phyloP scores from a whole-genome alignment of 1,140 invertebrate genomes.

The Melanaphis sacchari region DNA sequence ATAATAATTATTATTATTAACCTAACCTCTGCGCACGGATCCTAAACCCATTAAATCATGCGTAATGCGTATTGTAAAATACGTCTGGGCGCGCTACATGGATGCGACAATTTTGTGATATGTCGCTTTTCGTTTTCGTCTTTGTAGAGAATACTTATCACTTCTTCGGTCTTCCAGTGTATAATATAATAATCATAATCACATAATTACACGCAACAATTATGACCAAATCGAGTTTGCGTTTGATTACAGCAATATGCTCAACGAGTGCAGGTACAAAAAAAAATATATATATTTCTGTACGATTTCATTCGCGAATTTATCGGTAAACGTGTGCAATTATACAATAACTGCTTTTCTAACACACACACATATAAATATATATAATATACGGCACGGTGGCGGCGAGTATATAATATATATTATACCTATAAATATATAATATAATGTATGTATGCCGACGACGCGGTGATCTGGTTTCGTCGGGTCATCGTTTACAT shows the following conservation, averaged over 20 bases:
- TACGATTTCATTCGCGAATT: background rate
- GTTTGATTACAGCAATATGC: background rate
- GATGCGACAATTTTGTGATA: background rate
- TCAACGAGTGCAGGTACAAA: background rate
- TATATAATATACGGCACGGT: background rate
- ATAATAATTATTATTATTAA: background rate
- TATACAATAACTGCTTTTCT: background rate
- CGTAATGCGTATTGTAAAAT: too few relatives aligned
- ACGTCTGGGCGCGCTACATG: too few relatives aligned
- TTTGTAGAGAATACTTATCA: background rate
- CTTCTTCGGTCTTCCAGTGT: background rate
- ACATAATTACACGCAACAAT: background rate
- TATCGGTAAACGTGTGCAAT: background rate
- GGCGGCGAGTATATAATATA: background rate
- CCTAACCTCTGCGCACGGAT: background rate
- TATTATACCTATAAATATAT: background rate
- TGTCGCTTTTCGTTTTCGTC: background rate
- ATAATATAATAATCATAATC: background rate
- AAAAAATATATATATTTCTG: background rate
- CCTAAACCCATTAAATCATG: background rate
- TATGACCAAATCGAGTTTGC: background rate
- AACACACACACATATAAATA: background rate
- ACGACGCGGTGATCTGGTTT: conserved; percentile 11
- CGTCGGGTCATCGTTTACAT: conserved; percentile 21
- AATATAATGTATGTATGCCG: background rate